Evolutionary conservation across 2,797 vertebrate species (phyloP), one percentile per base, ranked within the genome.

Genomic region (Channa striata): DNA sequence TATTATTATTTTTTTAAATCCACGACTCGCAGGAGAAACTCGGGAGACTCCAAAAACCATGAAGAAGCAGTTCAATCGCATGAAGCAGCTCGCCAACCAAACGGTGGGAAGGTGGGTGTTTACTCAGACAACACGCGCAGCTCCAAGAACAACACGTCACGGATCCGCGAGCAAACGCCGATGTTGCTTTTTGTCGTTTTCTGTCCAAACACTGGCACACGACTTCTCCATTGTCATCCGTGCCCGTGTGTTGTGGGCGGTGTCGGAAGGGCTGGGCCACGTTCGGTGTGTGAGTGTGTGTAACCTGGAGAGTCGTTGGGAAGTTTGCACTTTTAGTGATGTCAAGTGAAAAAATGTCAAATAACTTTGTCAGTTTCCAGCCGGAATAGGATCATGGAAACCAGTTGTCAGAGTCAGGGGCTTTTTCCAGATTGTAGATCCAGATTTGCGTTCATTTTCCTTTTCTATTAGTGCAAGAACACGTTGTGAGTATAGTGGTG

Each of bases 41-140:
- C 11, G 61, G 74, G 21, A 46, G 57, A 68, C 34, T 11, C 25
- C n/a, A n/a, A 30, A 14, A 50, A 74, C 42, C 51, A 99, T 98
- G 97, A 98, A 99, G 96, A 99, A 99, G 67, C 97, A 99, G 71
- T 98, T 99, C 53, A 98, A 98, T 65, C 97, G 97, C 13, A 97
- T 99, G 97, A 95, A 87, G 87, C 97, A 97, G 88, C 95, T 99
- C 71, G 97, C 97, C 83, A 99, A 97, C 95, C 97, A 99, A 93
- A 99, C 97, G 0, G 97, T 99, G 20, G 97, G 97, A 77, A 96
- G 97, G 97, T 95, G 87, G 87, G 96, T 73, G 42, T 69, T 36
- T 44, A 1, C 11, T 52, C 25, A 6, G 4, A 19, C 39, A 10
- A 5, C 51, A 13, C 0, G 11, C 53, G 11, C 19, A 52, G 34